Evolutionary conservation across 2,113 vertebrate genomes (phyloP).

Genomic region (Piaya cayana): DNA sequence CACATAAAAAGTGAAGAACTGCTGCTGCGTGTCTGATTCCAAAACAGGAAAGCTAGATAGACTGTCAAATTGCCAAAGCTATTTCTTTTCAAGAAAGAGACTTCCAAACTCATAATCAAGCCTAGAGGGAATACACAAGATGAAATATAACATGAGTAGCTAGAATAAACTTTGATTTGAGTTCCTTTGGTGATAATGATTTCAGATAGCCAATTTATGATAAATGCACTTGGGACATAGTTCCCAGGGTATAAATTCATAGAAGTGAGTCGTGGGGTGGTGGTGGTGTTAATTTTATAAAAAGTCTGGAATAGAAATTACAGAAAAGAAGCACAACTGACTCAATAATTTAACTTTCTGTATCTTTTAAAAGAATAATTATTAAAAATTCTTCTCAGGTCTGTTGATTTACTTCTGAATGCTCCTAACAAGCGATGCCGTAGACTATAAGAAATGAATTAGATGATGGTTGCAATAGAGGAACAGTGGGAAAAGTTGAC

Average conservation of each 20-base stretch:
- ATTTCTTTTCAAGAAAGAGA: slow-evolving; percentile 1
- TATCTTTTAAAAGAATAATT: neutral
- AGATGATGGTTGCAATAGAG: neutral
- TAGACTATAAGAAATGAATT: slow-evolving; percentile 49
- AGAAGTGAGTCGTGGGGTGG: neutral
- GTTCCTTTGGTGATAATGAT: slow-evolving; percentile 2
- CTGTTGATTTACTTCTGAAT: slow-evolving; percentile 2
- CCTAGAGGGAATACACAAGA: neutral
- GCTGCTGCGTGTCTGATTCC: neutral
- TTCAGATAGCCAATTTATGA: neutral
- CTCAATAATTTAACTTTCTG: neutral
- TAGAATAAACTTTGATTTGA: slow-evolving; percentile 24
- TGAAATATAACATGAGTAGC: neutral
- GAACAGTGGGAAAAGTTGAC: slow-evolving; percentile 16
- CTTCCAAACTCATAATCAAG: neutral
- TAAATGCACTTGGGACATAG: neutral
- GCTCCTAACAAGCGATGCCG: neutral
- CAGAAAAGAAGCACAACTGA: neutral
- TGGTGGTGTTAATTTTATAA: neutral
- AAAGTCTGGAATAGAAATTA: neutral
- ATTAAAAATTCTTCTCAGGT: slow-evolving; percentile 7
- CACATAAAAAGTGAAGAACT: neutral
- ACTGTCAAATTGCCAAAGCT: neutral
- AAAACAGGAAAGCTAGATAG: neutral
- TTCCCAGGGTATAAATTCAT: neutral